A percentile compares a stretch with the other conserved stretches of the same genome.
Evolutionary conservation across 2,797 vertebrate species (phyloP).

Genomic region (Phalanger gymnotis): DNA sequence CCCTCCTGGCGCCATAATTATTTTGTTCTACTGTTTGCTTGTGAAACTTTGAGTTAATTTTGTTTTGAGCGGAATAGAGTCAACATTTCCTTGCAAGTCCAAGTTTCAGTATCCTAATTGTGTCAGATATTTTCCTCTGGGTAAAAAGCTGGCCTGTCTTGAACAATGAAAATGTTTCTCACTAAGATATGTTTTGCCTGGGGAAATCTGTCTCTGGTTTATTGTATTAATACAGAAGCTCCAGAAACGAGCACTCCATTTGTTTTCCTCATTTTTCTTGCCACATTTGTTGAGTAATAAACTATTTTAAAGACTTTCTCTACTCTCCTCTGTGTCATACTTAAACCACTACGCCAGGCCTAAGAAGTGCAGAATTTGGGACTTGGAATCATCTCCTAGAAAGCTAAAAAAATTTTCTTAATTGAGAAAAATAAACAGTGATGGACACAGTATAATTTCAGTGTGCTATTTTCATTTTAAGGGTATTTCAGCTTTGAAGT

Average conservation of each 20-base stretch:
- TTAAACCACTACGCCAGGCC: neutral
- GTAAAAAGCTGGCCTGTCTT: neutral
- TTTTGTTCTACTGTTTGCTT: neutral
- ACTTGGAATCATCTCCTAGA: neutral
- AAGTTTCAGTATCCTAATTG: neutral
- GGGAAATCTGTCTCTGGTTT: slow-evolving; percentile 1
- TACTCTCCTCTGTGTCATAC: neutral
- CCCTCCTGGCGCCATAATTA: neutral
- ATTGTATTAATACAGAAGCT: slow-evolving; percentile 4
- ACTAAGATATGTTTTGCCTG: neutral
- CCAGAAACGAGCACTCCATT: neutral
- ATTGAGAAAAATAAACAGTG: neutral
- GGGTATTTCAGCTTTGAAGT: neutral
- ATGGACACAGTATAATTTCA: neutral
- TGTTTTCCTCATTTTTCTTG: neutral
- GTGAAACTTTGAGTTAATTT: neutral
- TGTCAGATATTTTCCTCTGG: neutral
- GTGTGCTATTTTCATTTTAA: neutral
- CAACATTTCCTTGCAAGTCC: neutral
- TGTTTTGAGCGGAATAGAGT: neutral
- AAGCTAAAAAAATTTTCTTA: neutral
- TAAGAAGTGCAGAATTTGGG: neutral
- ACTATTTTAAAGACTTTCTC: neutral
- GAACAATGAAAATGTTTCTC: neutral
- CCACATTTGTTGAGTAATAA: slow-evolving; percentile 2